These are phyloP conservation scores for Indri indri DNA, from an alignment of 2,113 vertebrate species.

Conservation along the genomic window DNA sequence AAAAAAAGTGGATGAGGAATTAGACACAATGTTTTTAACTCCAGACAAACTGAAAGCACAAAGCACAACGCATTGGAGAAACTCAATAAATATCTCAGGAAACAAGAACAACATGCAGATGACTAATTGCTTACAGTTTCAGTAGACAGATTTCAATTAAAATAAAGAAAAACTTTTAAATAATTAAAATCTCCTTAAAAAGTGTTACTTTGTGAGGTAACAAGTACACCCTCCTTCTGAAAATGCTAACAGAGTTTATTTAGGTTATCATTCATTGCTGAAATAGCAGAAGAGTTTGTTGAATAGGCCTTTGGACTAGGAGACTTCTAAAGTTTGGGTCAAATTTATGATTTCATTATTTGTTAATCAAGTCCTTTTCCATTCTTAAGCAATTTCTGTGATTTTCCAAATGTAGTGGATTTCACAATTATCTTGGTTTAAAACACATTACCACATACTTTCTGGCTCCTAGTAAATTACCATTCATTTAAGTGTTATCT, in stretches of 20 bases:
- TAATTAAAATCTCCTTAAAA: not conserved
- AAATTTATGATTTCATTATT: not conserved
- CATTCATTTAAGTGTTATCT: not conserved
- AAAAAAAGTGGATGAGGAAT: not conserved
- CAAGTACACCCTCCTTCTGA: not conserved
- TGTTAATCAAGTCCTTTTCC: not conserved
- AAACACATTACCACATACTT: not conserved
- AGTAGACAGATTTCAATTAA: not conserved
- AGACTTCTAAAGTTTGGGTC: not conserved
- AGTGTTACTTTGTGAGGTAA: not conserved
- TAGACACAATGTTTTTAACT: not conserved
- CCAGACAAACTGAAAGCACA: not conserved
- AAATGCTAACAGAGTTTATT: not conserved
- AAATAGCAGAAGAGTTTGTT: not conserved
- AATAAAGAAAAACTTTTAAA: not conserved
- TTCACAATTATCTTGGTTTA: not conserved
- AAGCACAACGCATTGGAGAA: not conserved
- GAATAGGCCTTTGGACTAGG: not conserved
- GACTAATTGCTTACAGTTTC: not conserved
- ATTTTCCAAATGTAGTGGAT: not conserved
- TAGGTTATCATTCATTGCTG: not conserved
- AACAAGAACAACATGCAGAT: not conserved
- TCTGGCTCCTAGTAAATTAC: not conserved
- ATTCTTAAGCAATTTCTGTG: not conserved
- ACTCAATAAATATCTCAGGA: not conserved